These are phyloP conservation scores for Paramormyrops kingsleyae DNA, from an alignment of 2,113 vertebrate species.

Conservation along the genomic window DNA sequence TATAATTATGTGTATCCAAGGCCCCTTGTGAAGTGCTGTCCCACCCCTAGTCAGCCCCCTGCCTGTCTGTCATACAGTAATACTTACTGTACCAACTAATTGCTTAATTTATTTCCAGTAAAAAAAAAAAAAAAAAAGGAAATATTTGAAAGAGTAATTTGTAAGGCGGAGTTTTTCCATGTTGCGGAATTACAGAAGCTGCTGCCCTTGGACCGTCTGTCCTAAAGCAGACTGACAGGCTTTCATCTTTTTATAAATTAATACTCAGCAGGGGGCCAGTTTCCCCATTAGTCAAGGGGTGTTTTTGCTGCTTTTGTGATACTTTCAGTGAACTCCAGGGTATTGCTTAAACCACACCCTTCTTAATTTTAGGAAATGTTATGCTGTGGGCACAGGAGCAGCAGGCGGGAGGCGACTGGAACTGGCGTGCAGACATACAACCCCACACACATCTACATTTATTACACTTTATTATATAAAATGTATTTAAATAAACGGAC, in stretches of 20 bases:
- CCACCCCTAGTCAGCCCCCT: too few species aligned
- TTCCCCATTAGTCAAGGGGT: background rate
- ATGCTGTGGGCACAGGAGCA: background rate
- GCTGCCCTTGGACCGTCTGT: background rate
- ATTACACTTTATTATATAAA: slow-evolving; percentile 7
- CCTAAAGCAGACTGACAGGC: background rate
- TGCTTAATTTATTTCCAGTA: background rate
- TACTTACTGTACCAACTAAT: background rate
- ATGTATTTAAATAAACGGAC: background rate
- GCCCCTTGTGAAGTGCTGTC: background rate
- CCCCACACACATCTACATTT: background rate
- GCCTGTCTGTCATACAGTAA: background rate
- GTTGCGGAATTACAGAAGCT: background rate
- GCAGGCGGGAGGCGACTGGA: background rate
- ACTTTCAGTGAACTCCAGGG: background rate
- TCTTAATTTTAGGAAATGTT: background rate
- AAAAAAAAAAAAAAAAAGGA: background rate
- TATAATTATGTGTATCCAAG: background rate
- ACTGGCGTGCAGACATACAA: background rate
- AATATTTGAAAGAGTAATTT: background rate
- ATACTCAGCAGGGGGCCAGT: background rate
- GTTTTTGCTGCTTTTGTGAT: background rate
- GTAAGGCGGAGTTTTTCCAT: background rate
- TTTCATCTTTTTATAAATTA: background rate
- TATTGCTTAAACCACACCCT: background rate